Evolutionary conservation across 2,888 invertebrate genomes (phyloP).

Genomic region (Ametastegia equiseti): DNA sequence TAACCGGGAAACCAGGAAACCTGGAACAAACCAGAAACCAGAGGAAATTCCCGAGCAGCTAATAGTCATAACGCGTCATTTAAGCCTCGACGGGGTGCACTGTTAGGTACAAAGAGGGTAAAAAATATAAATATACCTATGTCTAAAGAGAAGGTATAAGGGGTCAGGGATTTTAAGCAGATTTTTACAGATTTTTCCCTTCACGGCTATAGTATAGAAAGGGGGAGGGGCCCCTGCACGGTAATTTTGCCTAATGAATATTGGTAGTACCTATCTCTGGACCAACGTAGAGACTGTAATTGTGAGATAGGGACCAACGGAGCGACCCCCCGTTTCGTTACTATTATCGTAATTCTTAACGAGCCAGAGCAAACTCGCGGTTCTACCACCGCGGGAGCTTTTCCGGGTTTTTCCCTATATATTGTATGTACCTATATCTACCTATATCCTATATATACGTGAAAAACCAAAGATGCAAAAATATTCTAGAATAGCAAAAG

Average conservation of each 20-base stretch:
- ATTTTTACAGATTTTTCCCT: slow-evolving; percentile 11
- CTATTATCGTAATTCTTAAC: slow-evolving; percentile 39
- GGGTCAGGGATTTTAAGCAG: neutral
- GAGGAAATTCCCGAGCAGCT: slow-evolving; percentile 6
- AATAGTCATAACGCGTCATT: slow-evolving; percentile 35
- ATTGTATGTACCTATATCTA: too few species aligned
- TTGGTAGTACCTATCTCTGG: slow-evolving; percentile 39
- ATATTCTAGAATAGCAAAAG: neutral
- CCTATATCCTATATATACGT: too few species aligned
- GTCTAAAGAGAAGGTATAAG: neutral
- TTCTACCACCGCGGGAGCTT: neutral
- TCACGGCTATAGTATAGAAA: too few species aligned
- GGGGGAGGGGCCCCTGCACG: neutral
- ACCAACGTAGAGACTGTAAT: slow-evolving; percentile 37
- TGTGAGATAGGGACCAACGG: slow-evolving; percentile 30
- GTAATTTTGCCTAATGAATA: slow-evolving; percentile 35
- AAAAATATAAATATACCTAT: too few species aligned
- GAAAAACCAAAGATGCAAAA: slow-evolving; percentile 27
- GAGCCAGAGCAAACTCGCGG: slow-evolving; percentile 34
- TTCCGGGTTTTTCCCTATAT: too few species aligned
- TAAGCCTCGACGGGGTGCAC: neutral
- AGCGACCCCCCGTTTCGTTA: slow-evolving; percentile 38
- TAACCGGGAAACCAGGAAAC: neutral
- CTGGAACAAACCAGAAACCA: too few species aligned
- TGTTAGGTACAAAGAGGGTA: neutral